Base-by-base conservation (phyloP, 2,797 vertebrate genomes). In the Crenichthys baileyi region DNA sequence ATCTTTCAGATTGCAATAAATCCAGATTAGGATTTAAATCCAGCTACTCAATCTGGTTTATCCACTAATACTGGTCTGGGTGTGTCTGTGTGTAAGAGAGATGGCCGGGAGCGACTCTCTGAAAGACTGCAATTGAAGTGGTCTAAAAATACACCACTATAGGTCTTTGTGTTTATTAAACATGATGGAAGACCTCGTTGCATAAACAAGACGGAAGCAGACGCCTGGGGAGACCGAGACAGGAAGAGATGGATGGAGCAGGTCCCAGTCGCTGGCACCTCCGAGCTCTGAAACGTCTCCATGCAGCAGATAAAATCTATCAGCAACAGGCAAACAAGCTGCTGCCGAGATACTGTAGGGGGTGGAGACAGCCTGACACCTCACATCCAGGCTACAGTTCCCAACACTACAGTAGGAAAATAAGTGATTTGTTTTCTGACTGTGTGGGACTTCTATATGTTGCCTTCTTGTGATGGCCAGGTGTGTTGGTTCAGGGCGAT, bases 21-120 rank as follows among this genome's bases (percentile, higher is more conserved):
- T 90, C 90, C 88, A 90, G 89, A 91, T 93, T 90, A 92, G 80
- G 75, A 78, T 85, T 89, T 88, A 82, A 91, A 93, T 93, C 92
- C 86, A 80, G 91, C 88, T 65, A 94, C 83, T 92, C 91, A 82
- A 86, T 91, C 88, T 85, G 78, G 73, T 89, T 92, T 60, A 92
- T 88, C 84, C 80, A 1, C 15, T 74, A 90, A 94, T 91, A 87
- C 88, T 55, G 0, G 41, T 88, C 51, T 82, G 80, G 1, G 46
- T 18, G 79, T 70, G 73, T 83, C 51, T 77, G 11, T 78, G 50
- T 79, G 75, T 44, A 67, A 74, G 72, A 15, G 76, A 13, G 51
- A 2, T 68, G 13, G n/a, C 65, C 11, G 56, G 1, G n/a, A 3
- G 24, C 12, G 58, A 8, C 68, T 51, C 24, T 16, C 41, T 2